Evolutionary conservation across 1,140 invertebrate genomes (phyloP).

Genomic region (Mactra quadrangularis): DNA sequence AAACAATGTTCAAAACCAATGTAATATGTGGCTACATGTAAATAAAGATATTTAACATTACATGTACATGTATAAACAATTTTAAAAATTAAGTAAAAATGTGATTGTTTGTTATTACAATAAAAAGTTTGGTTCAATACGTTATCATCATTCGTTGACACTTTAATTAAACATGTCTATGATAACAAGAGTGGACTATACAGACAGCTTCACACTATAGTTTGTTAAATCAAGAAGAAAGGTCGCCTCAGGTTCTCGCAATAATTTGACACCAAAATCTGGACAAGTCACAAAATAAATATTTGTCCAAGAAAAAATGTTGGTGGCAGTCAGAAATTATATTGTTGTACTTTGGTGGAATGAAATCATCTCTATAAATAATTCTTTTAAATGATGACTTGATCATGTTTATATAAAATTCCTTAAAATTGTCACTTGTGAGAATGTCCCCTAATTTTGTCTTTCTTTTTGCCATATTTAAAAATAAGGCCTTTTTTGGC

Average conservation of each 20-base stretch:
- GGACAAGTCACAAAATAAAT: constrained; percentile 4
- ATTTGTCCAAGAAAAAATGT: constrained; percentile 34
- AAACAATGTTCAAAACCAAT: too few relatives aligned
- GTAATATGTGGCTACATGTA: too few relatives aligned
- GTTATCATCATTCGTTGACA: constrained; percentile 53
- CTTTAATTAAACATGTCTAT: constrained; percentile 51
- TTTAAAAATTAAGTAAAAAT: too few relatives aligned
- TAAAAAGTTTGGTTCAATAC: constrained; percentile 29
- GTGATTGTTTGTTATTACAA: constrained; percentile 55
- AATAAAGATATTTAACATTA: too few relatives aligned
- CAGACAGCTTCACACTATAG: background rate
- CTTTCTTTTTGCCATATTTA: too few relatives aligned
- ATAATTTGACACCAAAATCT: constrained; percentile 41
- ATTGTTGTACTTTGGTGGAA: background rate
- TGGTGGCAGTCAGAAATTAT: constrained; percentile 8
- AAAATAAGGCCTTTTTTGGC: too few relatives aligned
- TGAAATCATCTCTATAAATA: background rate
- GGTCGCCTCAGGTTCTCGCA: background rate
- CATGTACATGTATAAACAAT: too few relatives aligned
- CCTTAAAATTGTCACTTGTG: too few relatives aligned
- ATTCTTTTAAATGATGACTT: background rate
- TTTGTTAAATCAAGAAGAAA: constrained; percentile 41
- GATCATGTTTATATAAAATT: background rate
- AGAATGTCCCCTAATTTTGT: too few relatives aligned
- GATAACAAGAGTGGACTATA: constrained; percentile 20